These are phyloP conservation scores for Megamerina dolium DNA, from an alignment of 2,888 invertebrate species.

Conservation along the genomic window DNA sequence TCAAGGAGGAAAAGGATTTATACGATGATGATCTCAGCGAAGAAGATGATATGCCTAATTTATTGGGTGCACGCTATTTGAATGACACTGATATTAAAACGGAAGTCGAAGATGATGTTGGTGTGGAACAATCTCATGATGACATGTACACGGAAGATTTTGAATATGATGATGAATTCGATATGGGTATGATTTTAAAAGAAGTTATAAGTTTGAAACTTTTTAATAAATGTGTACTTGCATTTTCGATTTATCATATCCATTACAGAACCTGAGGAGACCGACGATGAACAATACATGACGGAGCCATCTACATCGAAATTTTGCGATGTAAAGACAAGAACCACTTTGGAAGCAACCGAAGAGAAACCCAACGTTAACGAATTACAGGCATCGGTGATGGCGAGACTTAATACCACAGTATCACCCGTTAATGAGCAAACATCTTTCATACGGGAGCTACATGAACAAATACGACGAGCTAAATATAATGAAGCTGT, in stretches of 20 bases:
- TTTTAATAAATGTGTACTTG: no score
- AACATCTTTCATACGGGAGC: no score
- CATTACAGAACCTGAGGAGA: constrained; percentile 21
- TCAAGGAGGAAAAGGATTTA: constrained; percentile 6
- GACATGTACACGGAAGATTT: no score
- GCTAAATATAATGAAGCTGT: not conserved
- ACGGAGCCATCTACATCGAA: no score
- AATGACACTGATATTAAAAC: constrained; percentile 17
- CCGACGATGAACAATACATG: constrained; percentile 20
- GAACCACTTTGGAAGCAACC: no score
- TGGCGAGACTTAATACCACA: no score
- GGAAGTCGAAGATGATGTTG: constrained; percentile 21
- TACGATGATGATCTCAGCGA: constrained; percentile 16
- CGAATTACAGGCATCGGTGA: not conserved
- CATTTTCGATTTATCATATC: no score
- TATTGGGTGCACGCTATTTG: constrained; percentile 17
- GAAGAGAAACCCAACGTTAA: not conserved
- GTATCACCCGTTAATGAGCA: no score
- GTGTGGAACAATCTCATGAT: constrained; percentile 9
- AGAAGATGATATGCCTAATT: constrained; percentile 13
- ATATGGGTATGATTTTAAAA: no score
- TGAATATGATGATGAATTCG: constrained; percentile 15
- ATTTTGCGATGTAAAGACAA: no score
- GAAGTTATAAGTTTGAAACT: no score
- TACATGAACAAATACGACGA: not conserved